These are phyloP conservation scores for Bombus terrestris DNA, from an alignment of 1,140 invertebrate genomes.

Conservation along the genomic window DNA sequence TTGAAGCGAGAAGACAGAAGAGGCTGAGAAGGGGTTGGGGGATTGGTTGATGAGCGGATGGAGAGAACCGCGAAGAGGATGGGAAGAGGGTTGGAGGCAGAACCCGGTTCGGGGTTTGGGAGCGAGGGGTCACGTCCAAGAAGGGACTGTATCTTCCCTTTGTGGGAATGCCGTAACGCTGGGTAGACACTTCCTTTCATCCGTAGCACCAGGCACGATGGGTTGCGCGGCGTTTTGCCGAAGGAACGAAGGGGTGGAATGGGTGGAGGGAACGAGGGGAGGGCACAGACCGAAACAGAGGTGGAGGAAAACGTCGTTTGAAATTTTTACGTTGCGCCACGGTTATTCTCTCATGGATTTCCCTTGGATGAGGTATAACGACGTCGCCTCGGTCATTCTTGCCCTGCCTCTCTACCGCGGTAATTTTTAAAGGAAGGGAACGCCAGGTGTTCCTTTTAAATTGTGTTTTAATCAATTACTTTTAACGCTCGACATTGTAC, in stretches of 20 bases:
- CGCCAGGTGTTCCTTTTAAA: neutral
- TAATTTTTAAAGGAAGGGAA: neutral
- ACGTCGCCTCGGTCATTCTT: slow-evolving; percentile 1
- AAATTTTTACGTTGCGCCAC: slow-evolving; percentile 53
- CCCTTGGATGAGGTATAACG: slow-evolving; percentile 27
- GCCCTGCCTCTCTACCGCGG: neutral
- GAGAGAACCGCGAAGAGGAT: slow-evolving; percentile 51
- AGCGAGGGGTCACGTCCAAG: slow-evolving; percentile 64
- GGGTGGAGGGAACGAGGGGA: slow-evolving; percentile 36
- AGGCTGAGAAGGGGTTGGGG: slow-evolving; percentile 26
- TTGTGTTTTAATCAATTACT: slow-evolving; percentile 13
- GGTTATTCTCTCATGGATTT: slow-evolving; percentile 52
- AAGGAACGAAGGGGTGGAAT: slow-evolving; percentile 28
- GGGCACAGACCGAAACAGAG: slow-evolving; percentile 59
- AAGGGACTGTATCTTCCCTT: slow-evolving; percentile 76
- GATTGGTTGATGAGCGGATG: slow-evolving; percentile 66
- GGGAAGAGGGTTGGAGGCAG: slow-evolving; percentile 8
- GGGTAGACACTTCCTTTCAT: slow-evolving; percentile 81
- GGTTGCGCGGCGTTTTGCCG: slow-evolving; percentile 67
- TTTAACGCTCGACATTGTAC: neutral
- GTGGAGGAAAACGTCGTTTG: slow-evolving; percentile 63
- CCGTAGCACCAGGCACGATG: slow-evolving; percentile 69
- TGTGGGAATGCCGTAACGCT: slow-evolving; percentile 76
- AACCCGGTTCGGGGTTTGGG: slow-evolving; percentile 44
- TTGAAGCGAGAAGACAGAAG: slow-evolving; percentile 42